Evolutionary conservation across 2,888 invertebrate species (phyloP), one percentile per base, ranked within the genome.

Genomic region (Dorcus parallelipipedus): DNA sequence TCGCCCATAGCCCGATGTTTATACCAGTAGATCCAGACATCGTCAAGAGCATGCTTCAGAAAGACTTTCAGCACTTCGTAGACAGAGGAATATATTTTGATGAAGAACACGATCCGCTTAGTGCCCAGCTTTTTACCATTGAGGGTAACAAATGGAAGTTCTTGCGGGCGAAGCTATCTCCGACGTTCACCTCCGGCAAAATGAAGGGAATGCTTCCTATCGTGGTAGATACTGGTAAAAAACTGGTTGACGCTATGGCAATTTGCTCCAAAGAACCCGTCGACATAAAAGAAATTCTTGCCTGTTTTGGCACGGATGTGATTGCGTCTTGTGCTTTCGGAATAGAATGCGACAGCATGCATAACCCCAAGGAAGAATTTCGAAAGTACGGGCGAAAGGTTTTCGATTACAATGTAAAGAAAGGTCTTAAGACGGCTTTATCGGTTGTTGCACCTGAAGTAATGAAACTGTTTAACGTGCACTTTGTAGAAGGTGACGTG

Each of bases 61-160:
- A 80, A 60, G 85, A 86, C 64, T 86, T 84, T 60, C 75, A 74
- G 3, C 75, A 82, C 68, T 87, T 87, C 60, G 81, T 82, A 68
- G 84, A 86, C 54, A 82, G 85, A 42, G 86, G 85, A 0, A 73
- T 83, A 23, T 83, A 82, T 65, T 77, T 74, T 20, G 83, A 85
- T 53, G 84, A 84, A 47, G 73, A 80, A 4, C 78, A 80, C 3
- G 85, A 86, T 70, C 83, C 82, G 0, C 61, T 86, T 20, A 80
- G 83, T 0, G 81, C 78, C 0, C 82, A 83, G 68, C 70, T 88
- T 1, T 84, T 87, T 64, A 76, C 81, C 60, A 67, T 82, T 41
- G 77, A 77, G 42, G 84, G 83, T 0, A 73, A 79, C 7, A 76
- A 79, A 10, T 90, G 89, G 89, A 85, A 81, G 66, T 39, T 9